phyloP scores from a whole-genome alignment of 2,888 invertebrate species.

The Eupithecia dodoneata region DNA sequence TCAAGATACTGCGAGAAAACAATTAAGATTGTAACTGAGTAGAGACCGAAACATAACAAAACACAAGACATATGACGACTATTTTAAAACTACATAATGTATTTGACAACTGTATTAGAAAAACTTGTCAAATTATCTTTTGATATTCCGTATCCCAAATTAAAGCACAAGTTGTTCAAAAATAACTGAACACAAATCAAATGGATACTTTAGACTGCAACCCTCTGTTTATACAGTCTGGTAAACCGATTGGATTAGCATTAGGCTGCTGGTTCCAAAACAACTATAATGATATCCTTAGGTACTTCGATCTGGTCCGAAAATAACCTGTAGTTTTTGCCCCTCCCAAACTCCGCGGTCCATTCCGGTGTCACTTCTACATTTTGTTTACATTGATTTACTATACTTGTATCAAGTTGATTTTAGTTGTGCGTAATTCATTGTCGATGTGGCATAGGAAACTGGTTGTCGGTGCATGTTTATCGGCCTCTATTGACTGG shows the following conservation, averaged over 20 bases:
- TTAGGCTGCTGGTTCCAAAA: slow-evolving; percentile 14
- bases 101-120: not conserved
- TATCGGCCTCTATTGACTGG: not conserved
- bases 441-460: slow-evolving; percentile 12
- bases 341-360: slow-evolving; percentile 25
- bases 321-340: slow-evolving; percentile 22
- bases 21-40: slow-evolving; percentile 13
- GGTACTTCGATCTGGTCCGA: slow-evolving; percentile 8
- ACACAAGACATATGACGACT: not conserved
- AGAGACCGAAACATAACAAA: slow-evolving; percentile 12
- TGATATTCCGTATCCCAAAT: not conserved
- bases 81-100: not conserved
- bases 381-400: slow-evolving; percentile 33
- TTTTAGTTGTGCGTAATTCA: slow-evolving; percentile 21
- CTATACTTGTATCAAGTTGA: slow-evolving; percentile 16
- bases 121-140: not conserved
- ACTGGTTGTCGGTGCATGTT: slow-evolving; percentile 8
- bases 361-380: slow-evolving; percentile 26
- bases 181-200: slow-evolving; percentile 2
- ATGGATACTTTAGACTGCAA: not conserved
- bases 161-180: not conserved
- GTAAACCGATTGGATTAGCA: slow-evolving; percentile 11
- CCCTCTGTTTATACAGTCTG: not conserved
- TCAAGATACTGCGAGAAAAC: slow-evolving; percentile 6
- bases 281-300: slow-evolving; percentile 15